Evolutionary conservation across 2,113 vertebrate genomes (phyloP), one percentile per base, ranked within the genome.

Genomic region (Danionella cerebrum): DNA sequence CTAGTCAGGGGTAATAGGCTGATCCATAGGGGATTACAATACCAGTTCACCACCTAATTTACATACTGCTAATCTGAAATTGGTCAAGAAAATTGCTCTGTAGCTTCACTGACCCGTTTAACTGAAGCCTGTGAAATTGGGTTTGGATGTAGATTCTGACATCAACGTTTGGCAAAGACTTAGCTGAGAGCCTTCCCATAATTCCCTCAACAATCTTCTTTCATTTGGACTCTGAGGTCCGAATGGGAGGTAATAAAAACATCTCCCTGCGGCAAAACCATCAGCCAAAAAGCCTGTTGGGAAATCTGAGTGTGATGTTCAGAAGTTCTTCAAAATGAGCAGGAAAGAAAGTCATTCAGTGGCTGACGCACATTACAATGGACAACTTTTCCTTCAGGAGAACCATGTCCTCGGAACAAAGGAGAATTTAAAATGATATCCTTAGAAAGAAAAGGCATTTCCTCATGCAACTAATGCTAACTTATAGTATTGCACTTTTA

Each of bases 181-280:
- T 38, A 36, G 13, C 36, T 41, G 9, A 58, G 41, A 10, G 21
- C 3, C 1, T 7, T 18, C 2, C 19, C n/a, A 1, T 16, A 59
- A 59, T 13, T 59, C 57, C 39, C 57, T 16, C 25, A 60, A 60
- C 57, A 31, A 60, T 60, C 31, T 60, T 60, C 24, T n/a, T 9
- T 8, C 14, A 31, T 44, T 60, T 60, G 6, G 14, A 44, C 27
- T 7, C 25, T 3, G 16, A 60, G 16, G 38, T 60, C 7, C 14
- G 4, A 45, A 45, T 5, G 16, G 16, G 51, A 60, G 39, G 11
- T 31, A 5, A 60, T 60, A 45, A 45, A 60, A 60, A 60, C 39
- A 19, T 8, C 1, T 24, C 44, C 10, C 39, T 60, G 14, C 14
- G 0, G 39, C 16, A 31, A 21, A n/a, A 44, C 39, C 31, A 31